Conservation (phyloP, 2,113 vertebrate genomes). For the Antechinus stuartii region DNA sequence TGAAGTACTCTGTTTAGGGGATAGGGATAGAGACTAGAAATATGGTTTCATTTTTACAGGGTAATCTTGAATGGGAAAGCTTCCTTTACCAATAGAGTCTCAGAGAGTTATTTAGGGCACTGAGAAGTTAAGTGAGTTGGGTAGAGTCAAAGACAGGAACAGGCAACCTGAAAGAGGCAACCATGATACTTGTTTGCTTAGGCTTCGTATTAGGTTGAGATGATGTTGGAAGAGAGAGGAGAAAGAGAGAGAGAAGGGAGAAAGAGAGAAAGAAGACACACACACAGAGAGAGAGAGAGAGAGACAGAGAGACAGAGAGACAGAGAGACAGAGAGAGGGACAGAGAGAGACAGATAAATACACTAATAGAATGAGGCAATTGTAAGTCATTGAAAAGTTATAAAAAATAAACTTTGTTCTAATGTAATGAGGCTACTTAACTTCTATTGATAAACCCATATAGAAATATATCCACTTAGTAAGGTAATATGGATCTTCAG, state of each 20-base stretch:
- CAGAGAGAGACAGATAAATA: no score
- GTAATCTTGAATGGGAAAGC: background rate
- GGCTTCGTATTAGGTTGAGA: background rate
- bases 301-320: no score
- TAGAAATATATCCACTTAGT: background rate
- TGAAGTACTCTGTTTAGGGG: background rate
- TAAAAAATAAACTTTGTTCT: background rate
- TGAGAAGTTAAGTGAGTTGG: background rate
- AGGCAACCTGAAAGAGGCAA: background rate
- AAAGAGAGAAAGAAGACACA: no score
- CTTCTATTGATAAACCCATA: background rate
- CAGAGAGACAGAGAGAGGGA: no score
- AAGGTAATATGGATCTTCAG: background rate
- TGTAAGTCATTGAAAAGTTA: background rate
- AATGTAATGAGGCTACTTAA: background rate
- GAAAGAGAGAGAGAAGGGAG: no score
- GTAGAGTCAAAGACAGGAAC: background rate
- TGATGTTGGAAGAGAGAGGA: background rate
- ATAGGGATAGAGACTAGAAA: background rate
- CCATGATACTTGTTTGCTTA: background rate
- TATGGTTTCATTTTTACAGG: background rate
- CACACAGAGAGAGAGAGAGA: no score
- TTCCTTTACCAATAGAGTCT: background rate
- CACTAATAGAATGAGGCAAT: background rate
- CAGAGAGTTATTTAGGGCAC: background rate